A percentile compares a stretch with the other conserved stretches of the same genome.
Conservation (phyloP, 2,797 vertebrate genomes). For the Macrochelys suwanniensis region DNA sequence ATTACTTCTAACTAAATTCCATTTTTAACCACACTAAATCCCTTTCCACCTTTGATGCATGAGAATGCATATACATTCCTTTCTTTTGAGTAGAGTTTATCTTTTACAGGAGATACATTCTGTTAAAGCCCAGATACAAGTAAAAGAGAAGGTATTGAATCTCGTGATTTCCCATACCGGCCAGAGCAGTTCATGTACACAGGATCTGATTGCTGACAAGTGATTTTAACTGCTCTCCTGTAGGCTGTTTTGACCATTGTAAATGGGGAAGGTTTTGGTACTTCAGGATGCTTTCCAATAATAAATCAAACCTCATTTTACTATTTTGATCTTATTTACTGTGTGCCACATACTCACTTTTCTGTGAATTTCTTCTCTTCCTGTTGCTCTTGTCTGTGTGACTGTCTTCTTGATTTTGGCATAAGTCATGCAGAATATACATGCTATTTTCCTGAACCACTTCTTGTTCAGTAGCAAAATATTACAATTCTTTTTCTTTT, state of each 20-base stretch:
- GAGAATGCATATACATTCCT: rapidly evolving
- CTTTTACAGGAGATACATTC: background rate
- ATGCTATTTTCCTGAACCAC: background rate
- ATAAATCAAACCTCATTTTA: background rate
- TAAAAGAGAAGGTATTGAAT: background rate
- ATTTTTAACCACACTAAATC: background rate
- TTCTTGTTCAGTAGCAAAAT: background rate
- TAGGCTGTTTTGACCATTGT: rapidly evolving
- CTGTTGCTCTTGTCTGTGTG: rapidly evolving
- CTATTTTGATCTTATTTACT: background rate
- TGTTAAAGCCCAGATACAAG: background rate
- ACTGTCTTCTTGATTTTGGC: background rate
- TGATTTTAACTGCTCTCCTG: rapidly evolving
- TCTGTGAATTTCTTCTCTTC: background rate
- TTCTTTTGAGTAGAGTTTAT: background rate
- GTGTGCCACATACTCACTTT: rapidly evolving
- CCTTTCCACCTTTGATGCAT: rapidly evolving
- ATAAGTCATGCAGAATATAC: background rate
- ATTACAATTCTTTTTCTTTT: background rate
- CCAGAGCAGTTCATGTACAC: background rate
- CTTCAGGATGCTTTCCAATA: background rate
- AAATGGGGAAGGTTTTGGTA: background rate
- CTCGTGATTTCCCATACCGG: background rate
- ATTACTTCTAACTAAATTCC: background rate
- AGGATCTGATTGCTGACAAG: background rate